Conservation (phyloP, 2,113 vertebrate species). For the Carassius carassius region DNA sequence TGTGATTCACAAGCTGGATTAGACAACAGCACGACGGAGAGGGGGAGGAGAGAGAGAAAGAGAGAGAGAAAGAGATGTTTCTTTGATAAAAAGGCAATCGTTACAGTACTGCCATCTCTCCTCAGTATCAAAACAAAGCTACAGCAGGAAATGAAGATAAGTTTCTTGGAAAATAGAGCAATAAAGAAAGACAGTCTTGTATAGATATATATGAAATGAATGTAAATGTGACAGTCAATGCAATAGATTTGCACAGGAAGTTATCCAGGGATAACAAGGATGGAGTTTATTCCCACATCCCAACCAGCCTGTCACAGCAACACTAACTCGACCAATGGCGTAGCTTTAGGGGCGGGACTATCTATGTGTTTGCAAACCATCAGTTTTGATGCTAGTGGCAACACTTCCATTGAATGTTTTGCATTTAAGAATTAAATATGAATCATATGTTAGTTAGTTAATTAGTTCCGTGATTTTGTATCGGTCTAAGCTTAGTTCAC, state of each 20-base stretch:
- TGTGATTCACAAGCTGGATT: constrained; percentile 52
- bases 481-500: background rate
- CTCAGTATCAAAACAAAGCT: constrained; percentile 9
- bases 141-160: constrained; percentile 17
- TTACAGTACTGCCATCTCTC: constrained; percentile 27
- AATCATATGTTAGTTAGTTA: background rate
- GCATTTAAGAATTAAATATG: background rate
- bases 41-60: no score
- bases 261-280: background rate
- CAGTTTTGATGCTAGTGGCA: background rate
- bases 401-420: background rate
- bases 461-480: background rate
- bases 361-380: background rate
- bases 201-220: background rate
- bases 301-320: background rate
- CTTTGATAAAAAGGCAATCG: constrained; percentile 23
- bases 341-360: background rate
- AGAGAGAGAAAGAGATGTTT: constrained; percentile 6
- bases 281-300: background rate
- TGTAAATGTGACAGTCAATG: background rate
- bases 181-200: constrained; percentile 24
- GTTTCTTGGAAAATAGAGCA: background rate
- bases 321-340: background rate
- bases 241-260: constrained; percentile 2
- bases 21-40: constrained; percentile 17